A percentile compares a stretch with the other conserved stretches of the same genome.
These are phyloP conservation scores for Pelagia noctiluca DNA, from an alignment of 30 jellyfish, hydroid and myxozoan species.

Conservation along the genomic window DNA sequence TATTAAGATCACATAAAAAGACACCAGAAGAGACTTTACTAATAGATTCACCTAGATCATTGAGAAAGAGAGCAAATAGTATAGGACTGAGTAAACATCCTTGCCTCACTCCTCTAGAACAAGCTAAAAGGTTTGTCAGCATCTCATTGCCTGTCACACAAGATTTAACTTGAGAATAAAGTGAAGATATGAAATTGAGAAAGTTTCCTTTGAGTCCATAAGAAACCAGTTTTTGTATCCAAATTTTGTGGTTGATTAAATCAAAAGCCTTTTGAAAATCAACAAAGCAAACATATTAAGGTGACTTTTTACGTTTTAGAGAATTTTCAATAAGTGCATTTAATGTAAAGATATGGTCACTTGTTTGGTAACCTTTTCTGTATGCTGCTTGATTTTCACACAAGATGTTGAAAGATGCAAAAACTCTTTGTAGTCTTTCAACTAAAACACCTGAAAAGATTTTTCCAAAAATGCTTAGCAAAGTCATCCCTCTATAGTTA, in stretches of 20 bases:
- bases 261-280: constrained; percentile 5
- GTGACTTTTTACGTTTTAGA: background rate
- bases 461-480: background rate
- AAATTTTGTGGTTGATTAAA: background rate
- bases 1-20: background rate
- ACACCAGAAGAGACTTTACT: background rate
- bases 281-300: background rate
- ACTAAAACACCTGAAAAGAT: background rate
- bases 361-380: background rate
- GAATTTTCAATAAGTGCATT: background rate
- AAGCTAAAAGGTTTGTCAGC: constrained; percentile 12
- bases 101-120: constrained; percentile 28
- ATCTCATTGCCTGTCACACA: constrained; percentile 23
- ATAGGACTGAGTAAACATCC: constrained; percentile 40
- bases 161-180: constrained; percentile 13
- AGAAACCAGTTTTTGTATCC: background rate
- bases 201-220: constrained; percentile 26
- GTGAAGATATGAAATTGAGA: constrained; percentile 8
- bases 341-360: background rate
- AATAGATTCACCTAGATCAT: constrained; percentile 29
- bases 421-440: background rate
- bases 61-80: constrained; percentile 42
- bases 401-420: background rate
- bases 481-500: background rate
- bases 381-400: background rate